Evolutionary conservation across 2,113 vertebrate genomes (phyloP).

Genomic region (Smithornis capensis): DNA sequence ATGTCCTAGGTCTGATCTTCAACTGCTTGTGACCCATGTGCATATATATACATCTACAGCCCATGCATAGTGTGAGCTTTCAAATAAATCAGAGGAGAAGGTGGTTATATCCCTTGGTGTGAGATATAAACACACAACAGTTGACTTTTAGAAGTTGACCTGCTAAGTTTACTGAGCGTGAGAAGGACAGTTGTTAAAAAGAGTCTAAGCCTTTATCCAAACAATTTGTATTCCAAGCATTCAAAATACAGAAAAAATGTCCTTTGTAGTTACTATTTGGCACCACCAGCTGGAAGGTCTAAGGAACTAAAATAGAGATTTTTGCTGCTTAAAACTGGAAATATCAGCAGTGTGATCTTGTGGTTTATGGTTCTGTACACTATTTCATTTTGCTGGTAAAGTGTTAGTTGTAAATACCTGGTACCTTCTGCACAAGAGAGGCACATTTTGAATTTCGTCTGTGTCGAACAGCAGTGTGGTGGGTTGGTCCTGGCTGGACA

Average conservation of each 20-base stretch:
- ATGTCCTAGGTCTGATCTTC: neutral
- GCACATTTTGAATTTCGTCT: neutral
- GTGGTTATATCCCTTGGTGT: neutral
- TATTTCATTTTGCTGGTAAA: neutral
- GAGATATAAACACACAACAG: neutral
- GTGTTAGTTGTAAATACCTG: neutral
- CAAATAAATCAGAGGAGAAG: neutral
- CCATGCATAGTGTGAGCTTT: neutral
- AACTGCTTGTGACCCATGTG: neutral
- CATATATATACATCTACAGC: neutral
- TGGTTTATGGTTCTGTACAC: neutral
- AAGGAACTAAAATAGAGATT: conserved; percentile 22
- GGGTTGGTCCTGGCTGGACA: neutral
- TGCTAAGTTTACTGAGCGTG: neutral
- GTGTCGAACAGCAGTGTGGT: neutral
- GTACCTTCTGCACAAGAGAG: neutral
- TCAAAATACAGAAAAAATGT: neutral
- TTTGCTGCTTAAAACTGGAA: neutral
- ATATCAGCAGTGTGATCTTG: neutral
- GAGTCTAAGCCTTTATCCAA: neutral
- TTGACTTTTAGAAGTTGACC: neutral
- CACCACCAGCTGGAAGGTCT: conserved; percentile 68
- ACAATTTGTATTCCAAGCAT: neutral
- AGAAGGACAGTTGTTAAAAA: neutral
- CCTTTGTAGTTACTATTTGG: conserved; percentile 48